Percentiles rank a stretch among this genome's conserved stretches.
These are phyloP conservation scores for Gibbula magus DNA, from an alignment of 2,888 invertebrate species.

Conservation along the genomic window DNA sequence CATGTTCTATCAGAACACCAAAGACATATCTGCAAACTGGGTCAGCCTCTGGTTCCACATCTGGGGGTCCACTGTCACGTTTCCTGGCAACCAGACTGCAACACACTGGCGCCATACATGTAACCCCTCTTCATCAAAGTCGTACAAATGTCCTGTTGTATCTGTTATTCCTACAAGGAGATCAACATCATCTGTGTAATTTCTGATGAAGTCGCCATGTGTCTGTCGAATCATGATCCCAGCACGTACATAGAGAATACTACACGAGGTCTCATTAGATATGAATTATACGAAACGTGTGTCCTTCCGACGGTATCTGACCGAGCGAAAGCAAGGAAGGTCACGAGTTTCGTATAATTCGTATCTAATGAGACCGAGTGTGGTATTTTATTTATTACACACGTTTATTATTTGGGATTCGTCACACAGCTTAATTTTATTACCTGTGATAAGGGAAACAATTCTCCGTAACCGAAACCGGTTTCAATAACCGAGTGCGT, in stretches of 20 bases:
- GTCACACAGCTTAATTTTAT: too few relatives aligned
- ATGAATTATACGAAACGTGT: too few relatives aligned
- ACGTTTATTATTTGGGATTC: too few relatives aligned
- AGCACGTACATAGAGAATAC: conserved; percentile 87
- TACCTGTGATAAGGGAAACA: too few relatives aligned
- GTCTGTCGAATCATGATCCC: conserved; percentile 91
- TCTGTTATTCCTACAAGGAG: conserved; percentile 93
- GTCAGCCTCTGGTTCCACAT: conserved; percentile 38
- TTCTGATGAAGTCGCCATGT: conserved; percentile 88
- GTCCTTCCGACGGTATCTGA: too few relatives aligned
- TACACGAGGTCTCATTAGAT: too few relatives aligned
- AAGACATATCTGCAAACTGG: conserved; percentile 23
- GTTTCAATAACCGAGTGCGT: too few relatives aligned
- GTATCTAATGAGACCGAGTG: too few relatives aligned
- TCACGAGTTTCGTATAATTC: too few relatives aligned
- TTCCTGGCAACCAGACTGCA: conserved; percentile 53
- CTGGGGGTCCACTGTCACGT: neutral
- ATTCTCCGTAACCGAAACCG: too few relatives aligned
- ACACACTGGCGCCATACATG: conserved; percentile 77
- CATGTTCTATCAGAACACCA: conserved; percentile 31
- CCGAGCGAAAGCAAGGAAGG: too few relatives aligned
- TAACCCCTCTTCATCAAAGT: conserved; percentile 89
- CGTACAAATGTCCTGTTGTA: conserved; percentile 86
- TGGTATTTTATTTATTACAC: too few relatives aligned
- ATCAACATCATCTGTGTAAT: conserved; percentile 82